Percentiles rank a stretch among this genome's conserved stretches.
Evolutionary conservation across 2,888 invertebrate genomes (phyloP).

Genomic region (Liposcelis brunnea): DNA sequence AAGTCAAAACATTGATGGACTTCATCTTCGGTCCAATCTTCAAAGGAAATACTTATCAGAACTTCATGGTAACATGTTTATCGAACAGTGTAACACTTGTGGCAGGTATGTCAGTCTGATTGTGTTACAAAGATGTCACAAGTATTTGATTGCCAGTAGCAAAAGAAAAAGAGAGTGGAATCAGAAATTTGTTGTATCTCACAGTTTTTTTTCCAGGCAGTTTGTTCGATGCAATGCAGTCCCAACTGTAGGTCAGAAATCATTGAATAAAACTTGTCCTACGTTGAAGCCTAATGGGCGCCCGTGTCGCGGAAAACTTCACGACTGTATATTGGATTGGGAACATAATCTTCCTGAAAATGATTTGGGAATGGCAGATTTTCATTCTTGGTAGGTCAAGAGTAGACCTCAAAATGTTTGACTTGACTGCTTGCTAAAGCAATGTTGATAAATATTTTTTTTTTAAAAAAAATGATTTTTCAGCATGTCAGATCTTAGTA

Average conservation of each 20-base stretch:
- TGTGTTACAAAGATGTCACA: no score
- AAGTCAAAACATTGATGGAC: slow-evolving; percentile 96
- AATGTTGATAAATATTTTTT: slow-evolving; percentile 3
- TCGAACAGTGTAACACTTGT: slow-evolving; percentile 84
- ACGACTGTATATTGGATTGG: slow-evolving; percentile 94
- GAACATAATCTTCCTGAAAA: slow-evolving; percentile 81
- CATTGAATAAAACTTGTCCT: slow-evolving; percentile 46
- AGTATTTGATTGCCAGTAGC: no score
- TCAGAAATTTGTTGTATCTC: no score
- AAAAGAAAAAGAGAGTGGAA: no score
- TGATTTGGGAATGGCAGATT: slow-evolving; percentile 66
- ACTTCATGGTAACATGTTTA: slow-evolving; percentile 96
- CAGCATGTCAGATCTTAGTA: slow-evolving; percentile 81
- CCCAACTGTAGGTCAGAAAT: slow-evolving; percentile 58
- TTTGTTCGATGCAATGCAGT: slow-evolving; percentile 61
- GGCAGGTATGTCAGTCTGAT: slow-evolving; percentile 37
- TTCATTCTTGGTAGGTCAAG: slow-evolving; percentile 57
- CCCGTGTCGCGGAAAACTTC: slow-evolving; percentile 72
- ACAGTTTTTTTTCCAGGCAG: slow-evolving; percentile 39
- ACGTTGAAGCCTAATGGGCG: slow-evolving; percentile 41
- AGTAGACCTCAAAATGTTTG: no score
- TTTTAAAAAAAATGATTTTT: no score
- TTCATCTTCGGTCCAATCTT: slow-evolving; percentile 83
- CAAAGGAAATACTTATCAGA: slow-evolving; percentile 67
- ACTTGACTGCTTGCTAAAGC: no score